Conservation (phyloP, 2,888 invertebrate genomes). For the Hemaris fuciformis region DNA sequence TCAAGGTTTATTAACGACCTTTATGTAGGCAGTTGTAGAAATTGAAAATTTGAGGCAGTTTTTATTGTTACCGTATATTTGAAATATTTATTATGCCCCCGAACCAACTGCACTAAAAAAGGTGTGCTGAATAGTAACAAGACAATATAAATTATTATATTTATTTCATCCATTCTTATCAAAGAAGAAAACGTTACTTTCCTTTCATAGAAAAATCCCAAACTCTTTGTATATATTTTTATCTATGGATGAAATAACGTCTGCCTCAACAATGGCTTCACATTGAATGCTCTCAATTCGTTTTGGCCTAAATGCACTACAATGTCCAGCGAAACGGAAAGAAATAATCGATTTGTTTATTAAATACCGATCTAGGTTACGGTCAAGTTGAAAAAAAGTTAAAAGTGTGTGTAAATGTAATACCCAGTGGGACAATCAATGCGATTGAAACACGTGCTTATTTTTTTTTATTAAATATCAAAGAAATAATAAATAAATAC, state of each 20-base stretch:
- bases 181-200: background rate
- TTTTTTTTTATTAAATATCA: background rate
- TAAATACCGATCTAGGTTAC: background rate
- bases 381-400: background rate
- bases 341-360: slow-evolving; percentile 25
- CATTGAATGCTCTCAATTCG: background rate
- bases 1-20: too few relatives aligned
- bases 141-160: too few relatives aligned
- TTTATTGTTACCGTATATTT: too few relatives aligned
- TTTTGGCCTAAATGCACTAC: background rate
- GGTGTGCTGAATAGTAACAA: too few relatives aligned
- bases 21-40: too few relatives aligned
- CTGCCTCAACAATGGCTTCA: background rate
- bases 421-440: background rate
- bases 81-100: too few relatives aligned
- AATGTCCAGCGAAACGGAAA: slow-evolving; percentile 14
- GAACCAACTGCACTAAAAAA: too few relatives aligned
- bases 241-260: background rate
- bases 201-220: background rate
- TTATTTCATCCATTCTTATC: too few relatives aligned
- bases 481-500: too few relatives aligned
- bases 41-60: too few relatives aligned
- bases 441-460: background rate
- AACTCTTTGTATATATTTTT: background rate
- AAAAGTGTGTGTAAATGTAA: background rate